phyloP scores from a whole-genome alignment of 23 tunicate species.

The Aplidium turbinatum region DNA sequence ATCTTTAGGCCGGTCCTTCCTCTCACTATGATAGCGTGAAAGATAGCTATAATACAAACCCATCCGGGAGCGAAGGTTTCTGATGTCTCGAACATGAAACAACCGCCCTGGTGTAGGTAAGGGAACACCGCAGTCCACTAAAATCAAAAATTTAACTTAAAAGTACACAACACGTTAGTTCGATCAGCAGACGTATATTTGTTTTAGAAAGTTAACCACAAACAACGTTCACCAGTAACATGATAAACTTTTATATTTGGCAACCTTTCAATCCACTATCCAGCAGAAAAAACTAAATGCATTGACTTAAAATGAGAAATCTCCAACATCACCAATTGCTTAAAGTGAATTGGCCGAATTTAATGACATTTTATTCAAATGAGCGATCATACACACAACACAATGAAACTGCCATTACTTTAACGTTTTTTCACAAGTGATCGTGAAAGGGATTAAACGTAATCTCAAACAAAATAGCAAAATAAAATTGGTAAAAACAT shows the following conservation, averaged over 20 bases:
- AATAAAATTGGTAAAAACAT: too few species aligned
- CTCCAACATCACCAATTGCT: too few species aligned
- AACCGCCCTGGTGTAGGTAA: conserved; percentile 37
- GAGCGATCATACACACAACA: too few species aligned
- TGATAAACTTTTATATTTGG: too few species aligned
- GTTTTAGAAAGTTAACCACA: not conserved
- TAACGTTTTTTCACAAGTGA: too few species aligned
- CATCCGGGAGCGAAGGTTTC: conserved; percentile 71
- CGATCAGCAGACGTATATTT: not conserved
- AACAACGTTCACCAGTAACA: too few species aligned
- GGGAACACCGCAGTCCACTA: conserved; percentile 20
- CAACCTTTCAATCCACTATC: too few species aligned
- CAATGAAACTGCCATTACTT: too few species aligned
- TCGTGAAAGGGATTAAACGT: too few species aligned
- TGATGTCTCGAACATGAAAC: conserved; percentile 55
- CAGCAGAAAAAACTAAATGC: not conserved
- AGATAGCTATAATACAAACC: conserved; percentile 76
- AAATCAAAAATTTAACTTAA: not conserved
- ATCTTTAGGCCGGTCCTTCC: not conserved
- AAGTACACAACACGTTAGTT: not conserved
- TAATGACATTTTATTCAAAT: too few species aligned
- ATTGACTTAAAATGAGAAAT: not conserved
- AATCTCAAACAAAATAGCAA: too few species aligned
- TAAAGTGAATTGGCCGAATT: too few species aligned
- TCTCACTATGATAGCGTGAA: conserved; percentile 35